phyloP scores from a whole-genome alignment of 1,140 invertebrate genomes.

The Rhagoletis pomonella region DNA sequence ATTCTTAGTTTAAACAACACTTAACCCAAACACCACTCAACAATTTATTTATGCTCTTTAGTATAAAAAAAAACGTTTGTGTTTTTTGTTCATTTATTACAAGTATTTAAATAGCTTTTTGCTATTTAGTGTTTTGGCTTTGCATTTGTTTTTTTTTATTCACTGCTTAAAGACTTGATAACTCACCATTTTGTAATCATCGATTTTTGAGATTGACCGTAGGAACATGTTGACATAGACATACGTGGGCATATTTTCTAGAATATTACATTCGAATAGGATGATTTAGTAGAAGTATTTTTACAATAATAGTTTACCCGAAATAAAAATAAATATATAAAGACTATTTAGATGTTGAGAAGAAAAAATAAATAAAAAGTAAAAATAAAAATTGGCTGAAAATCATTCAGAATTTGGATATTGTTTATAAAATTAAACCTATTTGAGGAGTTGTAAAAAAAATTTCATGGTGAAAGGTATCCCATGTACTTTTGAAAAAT shows the following conservation, averaged over 20 bases:
- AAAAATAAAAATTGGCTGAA: background rate
- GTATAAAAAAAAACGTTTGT: background rate
- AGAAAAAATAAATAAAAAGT: background rate
- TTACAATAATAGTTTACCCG: background rate
- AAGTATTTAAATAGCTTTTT: too few relatives aligned
- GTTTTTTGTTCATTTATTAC: too few relatives aligned
- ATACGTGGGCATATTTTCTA: slow-evolving; percentile 84
- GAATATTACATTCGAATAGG: slow-evolving; percentile 48
- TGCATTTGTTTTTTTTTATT: background rate
- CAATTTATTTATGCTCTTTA: background rate
- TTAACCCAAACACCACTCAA: too few relatives aligned
- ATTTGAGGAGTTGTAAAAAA: too few relatives aligned
- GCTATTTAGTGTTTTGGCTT: too few relatives aligned
- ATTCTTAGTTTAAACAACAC: too few relatives aligned
- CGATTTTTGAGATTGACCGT: slow-evolving; percentile 98
- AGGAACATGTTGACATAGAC: slow-evolving; percentile 95
- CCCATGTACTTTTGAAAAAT: too few relatives aligned
- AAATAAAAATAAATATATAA: background rate
- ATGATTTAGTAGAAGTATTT: slow-evolving; percentile 11
- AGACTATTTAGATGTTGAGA: background rate
- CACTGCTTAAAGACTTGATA: slow-evolving; percentile 12
- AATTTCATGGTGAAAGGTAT: too few relatives aligned
- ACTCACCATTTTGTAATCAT: slow-evolving; percentile 99
- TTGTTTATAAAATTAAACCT: too few relatives aligned
- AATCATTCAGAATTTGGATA: background rate